Evolutionary conservation across 2,888 invertebrate genomes (phyloP).

Genomic region (Gnatocerus cornutus): DNA sequence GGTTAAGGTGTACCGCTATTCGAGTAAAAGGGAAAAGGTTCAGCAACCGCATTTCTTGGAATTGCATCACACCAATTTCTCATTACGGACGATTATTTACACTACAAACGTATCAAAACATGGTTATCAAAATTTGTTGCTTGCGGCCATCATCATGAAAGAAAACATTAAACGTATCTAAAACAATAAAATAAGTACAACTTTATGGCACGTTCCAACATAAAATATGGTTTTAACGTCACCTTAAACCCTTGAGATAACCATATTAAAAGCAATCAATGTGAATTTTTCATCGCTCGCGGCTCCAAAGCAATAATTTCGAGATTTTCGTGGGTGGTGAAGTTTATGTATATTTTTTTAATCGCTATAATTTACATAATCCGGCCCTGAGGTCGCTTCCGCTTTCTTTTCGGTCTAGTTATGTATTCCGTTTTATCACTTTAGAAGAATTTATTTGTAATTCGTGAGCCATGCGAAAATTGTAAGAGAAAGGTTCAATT

Average conservation of each 20-base stretch:
- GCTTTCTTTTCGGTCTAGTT: conserved; percentile 14
- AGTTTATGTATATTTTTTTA: not conserved
- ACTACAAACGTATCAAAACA: not conserved
- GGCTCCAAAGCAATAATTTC: conserved; percentile 12
- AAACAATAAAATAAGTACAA: too few relatives aligned
- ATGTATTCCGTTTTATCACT: not conserved
- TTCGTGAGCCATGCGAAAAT: not conserved
- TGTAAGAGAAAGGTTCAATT: not conserved
- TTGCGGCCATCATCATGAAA: too few relatives aligned
- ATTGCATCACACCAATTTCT: conserved; percentile 28
- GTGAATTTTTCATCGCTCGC: conserved; percentile 4
- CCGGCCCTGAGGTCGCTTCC: conserved; percentile 19
- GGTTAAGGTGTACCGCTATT: conserved; percentile 44
- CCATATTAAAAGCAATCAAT: not conserved
- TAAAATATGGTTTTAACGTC: conserved; percentile 4
- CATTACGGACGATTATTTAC: not conserved
- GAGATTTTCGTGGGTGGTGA: not conserved
- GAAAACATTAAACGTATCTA: too few relatives aligned
- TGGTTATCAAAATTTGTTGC: not conserved
- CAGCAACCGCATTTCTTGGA: conserved; percentile 26
- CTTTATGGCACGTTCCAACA: not conserved
- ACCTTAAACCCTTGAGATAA: not conserved
- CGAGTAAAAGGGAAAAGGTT: conserved; percentile 43
- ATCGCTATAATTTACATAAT: conserved; percentile 7
- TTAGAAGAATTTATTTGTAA: not conserved